Evolutionary conservation across 2,113 vertebrate genomes (phyloP).

Genomic region (Nerophis lumbriciformis): DNA sequence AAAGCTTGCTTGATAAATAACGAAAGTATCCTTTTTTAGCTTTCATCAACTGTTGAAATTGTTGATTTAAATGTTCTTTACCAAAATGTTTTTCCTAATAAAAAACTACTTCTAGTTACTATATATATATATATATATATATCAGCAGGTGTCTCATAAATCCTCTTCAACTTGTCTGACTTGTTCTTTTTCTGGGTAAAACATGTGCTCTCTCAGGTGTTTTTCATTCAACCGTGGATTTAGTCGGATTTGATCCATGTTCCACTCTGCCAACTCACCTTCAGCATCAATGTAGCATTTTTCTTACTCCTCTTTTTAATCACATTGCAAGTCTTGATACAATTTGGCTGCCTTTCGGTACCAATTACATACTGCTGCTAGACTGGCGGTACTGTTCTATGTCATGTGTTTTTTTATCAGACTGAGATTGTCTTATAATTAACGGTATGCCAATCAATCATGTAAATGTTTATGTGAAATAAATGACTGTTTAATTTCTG

Average conservation of each 20-base stretch:
- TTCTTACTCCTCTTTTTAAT: slow-evolving; percentile 47
- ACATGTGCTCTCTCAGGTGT: slow-evolving; percentile 53
- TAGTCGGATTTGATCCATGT: neutral
- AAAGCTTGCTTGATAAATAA: slow-evolving; percentile 55
- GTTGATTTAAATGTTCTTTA: slow-evolving; percentile 32
- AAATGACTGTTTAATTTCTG: slow-evolving; percentile 23
- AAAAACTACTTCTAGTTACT: too few relatives aligned
- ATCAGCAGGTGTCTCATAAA: neutral
- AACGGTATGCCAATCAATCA: slow-evolving; percentile 35
- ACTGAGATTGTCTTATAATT: slow-evolving; percentile 16
- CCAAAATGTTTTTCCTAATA: neutral
- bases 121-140: too few relatives aligned
- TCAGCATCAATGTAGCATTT: slow-evolving; percentile 31
- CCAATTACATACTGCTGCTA: slow-evolving; percentile 31
- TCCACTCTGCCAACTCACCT: slow-evolving; percentile 18
- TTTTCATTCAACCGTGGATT: slow-evolving; percentile 20
- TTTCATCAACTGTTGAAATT: slow-evolving; percentile 38
- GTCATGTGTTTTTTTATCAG: slow-evolving; percentile 7
- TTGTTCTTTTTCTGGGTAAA: slow-evolving; percentile 26
- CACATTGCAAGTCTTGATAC: neutral
- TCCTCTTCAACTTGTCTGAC: slow-evolving; percentile 9
- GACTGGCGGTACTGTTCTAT: slow-evolving; percentile 17
- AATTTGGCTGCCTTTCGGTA: slow-evolving; percentile 20
- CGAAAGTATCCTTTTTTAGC: slow-evolving; percentile 26
- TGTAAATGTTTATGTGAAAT: slow-evolving; percentile 16